Percentiles rank a stretch among this genome's conserved stretches.
Evolutionary conservation across 2,797 vertebrate species (phyloP).

Genomic region (Scolopax bukidnonensis): DNA sequence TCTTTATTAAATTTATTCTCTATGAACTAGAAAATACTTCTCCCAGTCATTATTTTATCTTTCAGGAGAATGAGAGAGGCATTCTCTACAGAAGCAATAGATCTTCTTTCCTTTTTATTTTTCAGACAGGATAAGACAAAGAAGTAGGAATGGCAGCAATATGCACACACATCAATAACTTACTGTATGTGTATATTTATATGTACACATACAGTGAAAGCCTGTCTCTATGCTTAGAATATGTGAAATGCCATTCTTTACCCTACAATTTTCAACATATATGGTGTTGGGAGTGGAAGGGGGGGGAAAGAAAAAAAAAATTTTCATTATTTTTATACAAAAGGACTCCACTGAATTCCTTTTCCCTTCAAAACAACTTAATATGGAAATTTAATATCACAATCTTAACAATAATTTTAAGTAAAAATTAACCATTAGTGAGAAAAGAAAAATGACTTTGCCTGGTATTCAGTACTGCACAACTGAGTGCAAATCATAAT

Average conservation of each 20-base stretch:
- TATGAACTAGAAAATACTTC: not conserved
- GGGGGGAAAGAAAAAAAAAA: not conserved
- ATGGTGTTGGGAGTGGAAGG: not conserved
- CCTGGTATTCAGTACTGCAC: not conserved
- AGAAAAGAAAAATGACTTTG: not conserved
- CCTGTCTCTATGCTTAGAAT: not conserved
- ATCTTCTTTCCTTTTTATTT: not conserved
- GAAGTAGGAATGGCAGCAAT: not conserved
- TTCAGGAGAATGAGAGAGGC: not conserved
- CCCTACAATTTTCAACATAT: not conserved
- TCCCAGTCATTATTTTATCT: not conserved
- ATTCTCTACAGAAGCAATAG: not conserved
- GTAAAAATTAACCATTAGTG: not conserved
- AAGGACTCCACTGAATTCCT: not conserved
- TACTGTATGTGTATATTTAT: not conserved
- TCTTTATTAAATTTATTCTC: not conserved
- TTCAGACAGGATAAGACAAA: not conserved
- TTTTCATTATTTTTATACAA: not conserved
- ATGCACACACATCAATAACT: not conserved
- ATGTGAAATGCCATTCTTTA: not conserved
- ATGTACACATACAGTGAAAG: accelerated
- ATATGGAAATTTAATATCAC: not conserved
- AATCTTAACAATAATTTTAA: not conserved
- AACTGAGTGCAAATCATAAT: not conserved
- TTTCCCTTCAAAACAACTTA: not conserved